Evolutionary conservation across 2,888 invertebrate genomes (phyloP), one percentile per base, ranked within the genome.

Genomic region (Lypha dubia): DNA sequence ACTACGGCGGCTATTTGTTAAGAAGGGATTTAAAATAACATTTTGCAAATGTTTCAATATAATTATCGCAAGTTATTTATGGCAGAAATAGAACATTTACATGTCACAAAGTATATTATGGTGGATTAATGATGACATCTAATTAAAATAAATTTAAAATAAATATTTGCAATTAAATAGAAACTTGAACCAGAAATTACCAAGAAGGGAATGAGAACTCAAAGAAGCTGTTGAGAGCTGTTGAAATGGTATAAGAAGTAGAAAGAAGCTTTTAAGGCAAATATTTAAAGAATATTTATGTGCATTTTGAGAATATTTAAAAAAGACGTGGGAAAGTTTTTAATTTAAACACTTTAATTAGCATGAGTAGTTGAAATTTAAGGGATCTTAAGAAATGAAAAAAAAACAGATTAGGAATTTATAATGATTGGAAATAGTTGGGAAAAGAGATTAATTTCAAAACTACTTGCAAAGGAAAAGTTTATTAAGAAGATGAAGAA

Each of bases 91-190:
- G 65, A 79, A 73, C 73, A 73, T 79, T 79, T 73, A 79, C 73
- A 79, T 79, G 79, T 65, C 49, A 60, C 65, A 58, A 65, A 58
- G 49, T 56, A 46, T 28, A 38, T 32, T 15, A 41, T n/a, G n/a
- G n/a, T 32, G 79, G 71, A 24, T 73, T 73, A 79, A 58, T 65
- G 73, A 65, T 49, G 79, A 73, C 58, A 73, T 79, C 58, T 73
- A 79, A 79, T 73, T 79, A 53, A 73, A 71, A 56, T 46, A 63
- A 73, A 79, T 79, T 79, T 63, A 58, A 65, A 28, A 38, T 38
- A 79, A 73, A 38, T 65, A 71, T 79, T 70, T 70, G 35, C 70
- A 24, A 38, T 63, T 38, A 49, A 71, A 22, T 3, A 17, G 53
- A 77, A 38, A 38, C 6, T 44, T 6, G 17, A 44, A 46, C 22